Percentiles rank a stretch among this genome's conserved stretches.
Evolutionary conservation across 2,888 invertebrate genomes (phyloP).

Genomic region (Agrochola lota): DNA sequence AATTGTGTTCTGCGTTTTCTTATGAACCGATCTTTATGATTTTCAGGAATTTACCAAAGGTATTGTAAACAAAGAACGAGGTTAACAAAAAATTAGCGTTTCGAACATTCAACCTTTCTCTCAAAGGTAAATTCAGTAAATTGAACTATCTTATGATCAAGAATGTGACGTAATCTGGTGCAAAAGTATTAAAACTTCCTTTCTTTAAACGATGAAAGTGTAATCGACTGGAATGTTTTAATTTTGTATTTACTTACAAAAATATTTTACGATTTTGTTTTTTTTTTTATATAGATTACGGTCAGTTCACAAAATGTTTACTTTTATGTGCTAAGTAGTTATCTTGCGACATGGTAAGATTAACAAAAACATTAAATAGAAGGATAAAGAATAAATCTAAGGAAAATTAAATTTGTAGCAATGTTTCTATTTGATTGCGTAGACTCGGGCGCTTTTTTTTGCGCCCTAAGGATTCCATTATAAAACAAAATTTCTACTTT

Average conservation of each 20-base stretch:
- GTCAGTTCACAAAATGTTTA: constrained; percentile 3
- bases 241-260: constrained; percentile 2
- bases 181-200: constrained; percentile 62
- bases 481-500: too few relatives aligned
- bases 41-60: constrained; percentile 24
- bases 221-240: constrained; percentile 45
- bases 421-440: neutral
- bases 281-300: neutral
- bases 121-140: constrained; percentile 38
- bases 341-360: neutral
- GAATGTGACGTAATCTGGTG: constrained; percentile 63
- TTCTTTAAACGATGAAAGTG: constrained; percentile 62
- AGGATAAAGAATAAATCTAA: neutral
- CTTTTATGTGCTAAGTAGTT: neutral
- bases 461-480: too few relatives aligned
- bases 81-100: constrained; percentile 40
- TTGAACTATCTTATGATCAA: constrained; percentile 47
- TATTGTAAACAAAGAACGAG: constrained; percentile 9
- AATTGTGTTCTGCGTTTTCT: neutral
- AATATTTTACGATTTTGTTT: neutral
- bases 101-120: constrained; percentile 58
- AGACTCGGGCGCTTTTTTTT: neutral
- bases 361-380: neutral
- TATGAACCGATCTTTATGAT: neutral
- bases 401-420: neutral